A percentile compares a stretch with the other conserved stretches of the same genome.
These are phyloP conservation scores for Danaus chrysippus DNA, from an alignment of 2,888 invertebrate species.

Conservation along the genomic window DNA sequence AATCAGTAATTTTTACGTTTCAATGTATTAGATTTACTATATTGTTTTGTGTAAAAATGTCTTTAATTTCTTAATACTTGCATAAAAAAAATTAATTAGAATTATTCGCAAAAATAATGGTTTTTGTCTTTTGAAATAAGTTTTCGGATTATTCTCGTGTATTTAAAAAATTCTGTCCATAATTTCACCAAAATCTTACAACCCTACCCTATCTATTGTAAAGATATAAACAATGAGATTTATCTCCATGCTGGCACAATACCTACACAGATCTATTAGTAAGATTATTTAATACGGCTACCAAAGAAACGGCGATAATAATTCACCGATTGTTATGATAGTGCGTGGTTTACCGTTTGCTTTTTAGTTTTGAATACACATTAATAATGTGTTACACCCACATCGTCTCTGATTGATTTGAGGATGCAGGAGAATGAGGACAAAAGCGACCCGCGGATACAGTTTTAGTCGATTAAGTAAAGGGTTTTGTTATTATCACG, in stretches of 20 bases:
- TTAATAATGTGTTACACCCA: conserved; percentile 23
- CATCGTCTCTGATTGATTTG: conserved; percentile 1
- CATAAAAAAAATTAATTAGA: no score
- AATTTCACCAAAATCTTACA: conserved; percentile 28
- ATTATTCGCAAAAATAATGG: no score
- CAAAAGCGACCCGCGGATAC: background rate
- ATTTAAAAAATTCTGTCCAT: background rate
- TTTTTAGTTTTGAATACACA: conserved; percentile 19
- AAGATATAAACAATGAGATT: conserved; percentile 64
- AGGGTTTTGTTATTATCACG: no score
- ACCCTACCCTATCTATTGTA: conserved; percentile 53
- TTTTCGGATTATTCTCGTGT: background rate
- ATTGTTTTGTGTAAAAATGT: no score
- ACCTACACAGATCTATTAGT: conserved; percentile 55
- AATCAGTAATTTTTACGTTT: no score
- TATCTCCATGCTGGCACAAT: conserved; percentile 43
- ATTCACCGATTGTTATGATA: conserved; percentile 38
- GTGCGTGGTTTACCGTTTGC: conserved; percentile 18
- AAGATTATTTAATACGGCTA: conserved; percentile 57
- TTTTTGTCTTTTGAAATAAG: no score
- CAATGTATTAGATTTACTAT: no score
- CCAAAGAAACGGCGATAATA: conserved; percentile 56
- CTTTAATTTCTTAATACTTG: no score
- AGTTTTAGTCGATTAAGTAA: background rate
- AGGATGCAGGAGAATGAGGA: background rate